Conservation (phyloP, 2,888 invertebrate species). For the Mesopsocus fuscifrons region DNA sequence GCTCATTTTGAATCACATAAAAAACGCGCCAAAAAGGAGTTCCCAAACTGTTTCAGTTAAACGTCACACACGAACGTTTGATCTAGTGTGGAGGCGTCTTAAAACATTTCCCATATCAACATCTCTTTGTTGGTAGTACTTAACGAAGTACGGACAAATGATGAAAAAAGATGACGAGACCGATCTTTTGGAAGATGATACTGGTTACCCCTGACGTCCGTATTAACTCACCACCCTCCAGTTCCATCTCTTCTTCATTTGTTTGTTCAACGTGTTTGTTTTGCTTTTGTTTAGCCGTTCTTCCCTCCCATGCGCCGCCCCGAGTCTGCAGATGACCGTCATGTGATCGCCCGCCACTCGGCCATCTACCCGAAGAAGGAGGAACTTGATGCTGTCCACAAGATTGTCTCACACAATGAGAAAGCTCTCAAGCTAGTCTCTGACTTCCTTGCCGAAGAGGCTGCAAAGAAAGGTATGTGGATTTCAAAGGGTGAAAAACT, state of each 20-base stretch:
- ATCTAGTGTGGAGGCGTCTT: not conserved
- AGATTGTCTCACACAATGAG: conserved; percentile 83
- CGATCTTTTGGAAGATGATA: conserved; percentile 5
- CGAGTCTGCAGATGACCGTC: conserved; percentile 90
- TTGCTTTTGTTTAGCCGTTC: conserved; percentile 19
- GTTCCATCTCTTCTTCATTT: not conserved
- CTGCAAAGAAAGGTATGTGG: conserved; percentile 24
- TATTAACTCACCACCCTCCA: not conserved
- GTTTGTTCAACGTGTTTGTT: not conserved
- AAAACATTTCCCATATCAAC: conserved; percentile 8
- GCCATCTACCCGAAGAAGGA: conserved; percentile 86
- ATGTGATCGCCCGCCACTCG: conserved; percentile 82
- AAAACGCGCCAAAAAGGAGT: no score
- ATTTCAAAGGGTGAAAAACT: no score
- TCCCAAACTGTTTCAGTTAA: no score
- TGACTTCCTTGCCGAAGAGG: conserved; percentile 55
- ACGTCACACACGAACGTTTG: no score
- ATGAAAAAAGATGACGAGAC: conserved; percentile 7
- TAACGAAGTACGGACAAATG: no score
- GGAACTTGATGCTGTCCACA: conserved; percentile 75
- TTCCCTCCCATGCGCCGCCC: conserved; percentile 46
- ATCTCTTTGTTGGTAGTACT: no score
- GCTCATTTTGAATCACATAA: no score
- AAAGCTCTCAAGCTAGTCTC: conserved; percentile 86
- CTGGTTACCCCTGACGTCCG: conserved; percentile 1